Evolutionary conservation across 2,888 invertebrate genomes (phyloP).

Genomic region (Acleris sparsana): DNA sequence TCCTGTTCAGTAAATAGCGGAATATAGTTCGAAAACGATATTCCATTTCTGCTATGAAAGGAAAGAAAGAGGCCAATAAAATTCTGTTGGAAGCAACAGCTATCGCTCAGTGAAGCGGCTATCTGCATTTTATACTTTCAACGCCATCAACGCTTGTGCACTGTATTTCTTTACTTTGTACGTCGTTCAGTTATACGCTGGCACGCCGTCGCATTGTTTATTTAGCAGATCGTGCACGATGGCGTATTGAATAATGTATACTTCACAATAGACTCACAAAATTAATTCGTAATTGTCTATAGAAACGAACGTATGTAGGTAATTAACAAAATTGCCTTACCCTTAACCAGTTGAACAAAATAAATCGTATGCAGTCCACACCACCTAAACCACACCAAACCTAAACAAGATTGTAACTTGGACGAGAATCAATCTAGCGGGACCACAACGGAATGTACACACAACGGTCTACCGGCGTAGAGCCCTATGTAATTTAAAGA

Average conservation of each 20-base stretch:
- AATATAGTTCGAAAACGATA: constrained; percentile 17
- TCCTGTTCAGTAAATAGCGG: constrained; percentile 26
- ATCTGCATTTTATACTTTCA: constrained; percentile 76
- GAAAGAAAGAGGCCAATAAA: constrained; percentile 66
- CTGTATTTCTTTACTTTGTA: constrained; percentile 69
- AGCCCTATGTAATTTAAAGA: constrained; percentile 70
- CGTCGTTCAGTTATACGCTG: constrained; percentile 42
- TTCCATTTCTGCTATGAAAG: constrained; percentile 48
- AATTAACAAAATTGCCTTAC: too few relatives aligned
- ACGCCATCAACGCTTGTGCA: constrained; percentile 56
- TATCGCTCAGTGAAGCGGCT: constrained; percentile 66
- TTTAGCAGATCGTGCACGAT: constrained; percentile 56
- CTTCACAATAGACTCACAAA: too few relatives aligned
- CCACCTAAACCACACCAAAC: constrained; percentile 44
- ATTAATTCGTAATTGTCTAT: too few relatives aligned
- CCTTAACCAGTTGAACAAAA: constrained; percentile 35
- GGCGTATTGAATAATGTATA: constrained; percentile 57
- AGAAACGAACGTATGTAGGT: background rate
- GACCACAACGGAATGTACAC: constrained; percentile 53
- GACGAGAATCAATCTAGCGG: constrained; percentile 60
- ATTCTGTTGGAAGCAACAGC: constrained; percentile 63
- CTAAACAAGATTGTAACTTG: constrained; percentile 68
- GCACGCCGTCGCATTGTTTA: constrained; percentile 60
- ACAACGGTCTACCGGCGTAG: constrained; percentile 53
- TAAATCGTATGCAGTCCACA: constrained; percentile 56